These are phyloP conservation scores for Rutilus rutilus DNA, from an alignment of 2,113 vertebrate species.

Conservation along the genomic window DNA sequence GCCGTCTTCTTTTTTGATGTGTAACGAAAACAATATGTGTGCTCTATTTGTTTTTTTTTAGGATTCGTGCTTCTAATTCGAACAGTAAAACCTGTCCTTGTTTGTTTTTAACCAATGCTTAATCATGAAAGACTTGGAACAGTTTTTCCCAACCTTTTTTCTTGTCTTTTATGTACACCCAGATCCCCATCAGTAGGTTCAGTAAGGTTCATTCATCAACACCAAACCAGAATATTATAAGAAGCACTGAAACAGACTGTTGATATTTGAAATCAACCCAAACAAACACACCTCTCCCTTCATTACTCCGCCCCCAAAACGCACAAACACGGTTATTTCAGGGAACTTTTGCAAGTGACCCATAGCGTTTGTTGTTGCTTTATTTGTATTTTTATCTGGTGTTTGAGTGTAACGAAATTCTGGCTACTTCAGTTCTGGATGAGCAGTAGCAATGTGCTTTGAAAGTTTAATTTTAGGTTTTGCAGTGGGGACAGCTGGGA, in stretches of 20 bases:
- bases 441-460: slow-evolving; percentile 17
- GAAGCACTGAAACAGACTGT: too few relatives aligned
- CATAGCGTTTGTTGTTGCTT: background rate
- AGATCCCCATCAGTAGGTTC: background rate
- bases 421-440: slow-evolving; percentile 3
- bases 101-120: background rate
- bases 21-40: background rate
- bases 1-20: background rate
- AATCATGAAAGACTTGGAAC: background rate
- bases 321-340: background rate
- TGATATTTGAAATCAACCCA: background rate
- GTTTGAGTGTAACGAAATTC: slow-evolving; percentile 4
- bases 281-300: too few relatives aligned
- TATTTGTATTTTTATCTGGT: background rate
- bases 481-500: slow-evolving; percentile 32
- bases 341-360: background rate
- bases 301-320: too few relatives aligned
- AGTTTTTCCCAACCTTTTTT: background rate
- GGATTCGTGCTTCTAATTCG: background rate
- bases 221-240: background rate
- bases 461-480: slow-evolving; percentile 42
- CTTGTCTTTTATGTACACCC: background rate
- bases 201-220: background rate
- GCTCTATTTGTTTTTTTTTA: background rate
- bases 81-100: background rate